These are phyloP conservation scores for Sternotherus odoratus DNA, from an alignment of 2,797 vertebrate species.

Conservation along the genomic window DNA sequence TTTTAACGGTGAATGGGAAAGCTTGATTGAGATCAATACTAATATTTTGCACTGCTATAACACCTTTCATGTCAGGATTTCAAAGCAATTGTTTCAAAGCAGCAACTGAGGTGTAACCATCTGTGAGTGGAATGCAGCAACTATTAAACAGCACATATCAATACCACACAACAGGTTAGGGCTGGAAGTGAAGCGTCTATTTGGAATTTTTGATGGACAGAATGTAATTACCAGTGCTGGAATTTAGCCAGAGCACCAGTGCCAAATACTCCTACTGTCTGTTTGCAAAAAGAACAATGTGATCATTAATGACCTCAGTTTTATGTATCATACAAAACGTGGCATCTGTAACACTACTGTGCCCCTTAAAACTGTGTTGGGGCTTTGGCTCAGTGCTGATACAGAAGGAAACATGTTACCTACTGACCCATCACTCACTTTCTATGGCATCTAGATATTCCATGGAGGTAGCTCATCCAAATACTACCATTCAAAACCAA, in stretches of 20 bases:
- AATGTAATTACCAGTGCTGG: conserved; percentile 11
- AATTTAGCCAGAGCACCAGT: neutral
- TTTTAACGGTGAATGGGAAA: neutral
- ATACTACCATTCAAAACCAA: neutral
- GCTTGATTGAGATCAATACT: neutral
- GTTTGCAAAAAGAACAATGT: neutral
- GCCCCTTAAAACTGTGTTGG: neutral
- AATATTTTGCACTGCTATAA: neutral
- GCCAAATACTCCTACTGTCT: neutral
- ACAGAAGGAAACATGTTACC: neutral
- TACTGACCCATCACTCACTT: neutral
- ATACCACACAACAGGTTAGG: neutral
- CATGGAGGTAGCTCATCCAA: accelerated
- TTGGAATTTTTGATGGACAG: conserved; percentile 2
- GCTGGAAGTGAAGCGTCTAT: neutral
- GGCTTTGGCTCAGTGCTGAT: neutral
- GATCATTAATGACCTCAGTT: neutral
- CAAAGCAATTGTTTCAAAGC: neutral
- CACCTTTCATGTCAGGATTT: neutral
- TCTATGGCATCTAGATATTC: accelerated
- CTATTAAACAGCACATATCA: neutral
- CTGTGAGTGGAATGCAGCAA: neutral
- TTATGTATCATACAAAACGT: neutral
- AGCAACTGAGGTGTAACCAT: neutral
- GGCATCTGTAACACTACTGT: neutral